Evolutionary conservation across 2,797 vertebrate genomes (phyloP).

Genomic region (Girardinus metallicus): DNA sequence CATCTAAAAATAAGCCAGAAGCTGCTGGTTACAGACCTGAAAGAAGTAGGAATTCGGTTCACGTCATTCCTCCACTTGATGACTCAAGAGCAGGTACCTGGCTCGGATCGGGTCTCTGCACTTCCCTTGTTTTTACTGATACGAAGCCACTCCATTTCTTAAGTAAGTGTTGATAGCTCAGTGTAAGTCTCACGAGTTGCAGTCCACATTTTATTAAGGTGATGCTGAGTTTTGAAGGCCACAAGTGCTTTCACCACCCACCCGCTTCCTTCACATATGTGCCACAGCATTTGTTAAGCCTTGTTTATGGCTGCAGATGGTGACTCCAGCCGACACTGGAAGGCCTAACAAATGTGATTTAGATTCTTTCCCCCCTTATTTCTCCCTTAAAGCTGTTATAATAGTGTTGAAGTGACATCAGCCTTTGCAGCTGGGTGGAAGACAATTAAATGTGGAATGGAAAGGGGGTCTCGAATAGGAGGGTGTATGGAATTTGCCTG

Average conservation of each 20-base stretch:
- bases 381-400: slow-evolving; percentile 61
- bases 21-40: not conserved
- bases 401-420: slow-evolving; percentile 78
- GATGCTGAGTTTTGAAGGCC: slow-evolving; percentile 33
- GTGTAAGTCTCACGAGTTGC: slow-evolving; percentile 41
- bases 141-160: slow-evolving; percentile 56
- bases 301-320: slow-evolving; percentile 70
- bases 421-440: slow-evolving; percentile 75
- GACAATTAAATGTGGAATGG: slow-evolving; percentile 69
- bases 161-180: slow-evolving; percentile 53
- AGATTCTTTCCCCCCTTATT: slow-evolving; percentile 30
- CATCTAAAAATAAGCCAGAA: not conserved
- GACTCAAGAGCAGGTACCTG: slow-evolving; percentile 33
- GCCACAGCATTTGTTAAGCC: slow-evolving; percentile 19
- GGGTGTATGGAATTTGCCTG: slow-evolving; percentile 64
- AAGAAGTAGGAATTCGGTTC: not conserved
- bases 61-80: slow-evolving; percentile 3
- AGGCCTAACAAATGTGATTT: slow-evolving; percentile 47
- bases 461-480: slow-evolving; percentile 13
- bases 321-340: slow-evolving; percentile 41
- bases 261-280: slow-evolving; percentile 22
- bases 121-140: slow-evolving; percentile 37
- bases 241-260: not conserved
- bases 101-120: slow-evolving; percentile 38
- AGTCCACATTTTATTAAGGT: slow-evolving; percentile 36